Percentiles rank a stretch among this genome's conserved stretches.
Evolutionary conservation across 2,888 invertebrate genomes (phyloP).

Genomic region (Alloplasta piceator): DNA sequence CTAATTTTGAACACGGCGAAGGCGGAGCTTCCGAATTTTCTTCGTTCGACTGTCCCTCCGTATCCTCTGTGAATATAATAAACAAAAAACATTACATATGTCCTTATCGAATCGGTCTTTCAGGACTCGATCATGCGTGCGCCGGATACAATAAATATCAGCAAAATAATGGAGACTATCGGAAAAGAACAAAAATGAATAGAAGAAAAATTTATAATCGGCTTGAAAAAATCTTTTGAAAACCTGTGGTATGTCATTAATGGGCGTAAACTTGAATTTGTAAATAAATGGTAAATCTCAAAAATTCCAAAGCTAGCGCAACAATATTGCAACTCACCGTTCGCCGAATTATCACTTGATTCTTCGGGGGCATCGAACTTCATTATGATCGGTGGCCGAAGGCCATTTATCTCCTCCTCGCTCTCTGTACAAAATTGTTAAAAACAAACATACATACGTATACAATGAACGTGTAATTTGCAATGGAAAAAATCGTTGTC

Average conservation of each 20-base stretch:
- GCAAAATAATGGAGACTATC: neutral
- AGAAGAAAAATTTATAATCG: neutral
- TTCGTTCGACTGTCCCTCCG: conserved; percentile 70
- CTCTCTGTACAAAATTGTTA: conserved; percentile 71
- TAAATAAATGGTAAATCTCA: neutral
- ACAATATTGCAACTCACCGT: conserved; percentile 71
- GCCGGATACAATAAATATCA: neutral
- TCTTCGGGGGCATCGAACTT: conserved; percentile 79
- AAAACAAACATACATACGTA: neutral
- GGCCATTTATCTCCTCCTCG: conserved; percentile 74
- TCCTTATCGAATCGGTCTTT: neutral
- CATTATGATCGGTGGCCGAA: conserved; percentile 74
- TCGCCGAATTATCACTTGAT: conserved; percentile 74
- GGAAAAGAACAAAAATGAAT: neutral
- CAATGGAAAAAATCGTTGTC: conserved; percentile 57
- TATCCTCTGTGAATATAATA: conserved; percentile 73
- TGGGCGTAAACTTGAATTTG: too few species aligned
- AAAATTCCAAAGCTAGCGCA: neutral
- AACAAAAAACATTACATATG: too few species aligned
- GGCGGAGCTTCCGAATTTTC: conserved; percentile 70
- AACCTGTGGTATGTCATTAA: too few species aligned
- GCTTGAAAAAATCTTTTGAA: too few species aligned
- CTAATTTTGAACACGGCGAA: conserved; percentile 65
- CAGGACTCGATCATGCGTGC: too few species aligned
- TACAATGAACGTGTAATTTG: conserved; percentile 4